Evolutionary conservation across 2,797 vertebrate species (phyloP), one percentile per base, ranked within the genome.

Genomic region (Knipowitschia caucasica): DNA sequence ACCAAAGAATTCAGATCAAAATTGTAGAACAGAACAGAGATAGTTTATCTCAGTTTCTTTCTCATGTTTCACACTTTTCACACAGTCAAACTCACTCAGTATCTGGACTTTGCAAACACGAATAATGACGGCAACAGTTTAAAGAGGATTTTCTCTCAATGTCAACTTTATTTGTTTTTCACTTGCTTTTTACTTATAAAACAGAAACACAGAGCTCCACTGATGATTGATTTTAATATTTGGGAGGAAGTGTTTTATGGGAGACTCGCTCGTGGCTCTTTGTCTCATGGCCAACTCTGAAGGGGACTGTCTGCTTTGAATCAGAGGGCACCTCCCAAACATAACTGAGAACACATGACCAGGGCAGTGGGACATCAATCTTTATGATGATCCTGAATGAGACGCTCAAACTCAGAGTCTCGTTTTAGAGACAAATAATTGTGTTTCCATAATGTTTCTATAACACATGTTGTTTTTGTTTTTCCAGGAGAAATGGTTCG

Each of bases 401-500:
- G 7, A 35, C 33, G 1, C 7, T 18, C 35, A 38, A 10, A 20
- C 8, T 8, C 20, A 10, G 17, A 39, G 3, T 4, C 17, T 2
- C 6, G n/a, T 36, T 36, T 36, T 36, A 34, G 14, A 15, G 33
- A 35, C 7, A 8, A 14, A 17, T 35, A 2, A 35, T 35, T 11
- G n/a, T n/a, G n/a, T n/a, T 36, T 36, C 7, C 15, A 4, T 3
- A n/a, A 15, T 17, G 35, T 20, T 1, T 18, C 17, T 38, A 8
- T 38, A 17, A 17, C 8, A 9, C 35, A 38, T 1, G 6, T 17
- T 44, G 18, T 21, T 2, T 58, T 20, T 52, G 23, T 73, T 64
- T 21, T 70, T 34, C 74, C 66, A 99, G 97, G 96, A 62, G 97
- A 99, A 67, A 99, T 99, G 97, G 97, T 99, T 3, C 92, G 96